phyloP scores from a whole-genome alignment of 37 sponge, comb jelly and placozoan species.

The Amphimedon queenslandica region DNA sequence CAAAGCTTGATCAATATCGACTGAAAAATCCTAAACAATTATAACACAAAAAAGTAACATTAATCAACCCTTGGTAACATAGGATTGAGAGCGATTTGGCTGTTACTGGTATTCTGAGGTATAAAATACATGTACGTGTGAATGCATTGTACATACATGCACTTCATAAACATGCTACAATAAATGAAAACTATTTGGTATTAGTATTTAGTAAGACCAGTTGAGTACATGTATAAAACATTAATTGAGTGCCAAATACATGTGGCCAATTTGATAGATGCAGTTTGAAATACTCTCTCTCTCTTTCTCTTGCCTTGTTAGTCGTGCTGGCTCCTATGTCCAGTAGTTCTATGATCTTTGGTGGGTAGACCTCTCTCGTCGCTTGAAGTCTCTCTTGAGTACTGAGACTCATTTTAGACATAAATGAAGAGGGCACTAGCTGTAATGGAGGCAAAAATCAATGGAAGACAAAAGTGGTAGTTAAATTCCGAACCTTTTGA shows the following conservation, averaged over 20 bases:
- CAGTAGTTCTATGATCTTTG: conserved; percentile 83
- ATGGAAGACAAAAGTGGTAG: background rate
- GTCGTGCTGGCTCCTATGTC: conserved; percentile 78
- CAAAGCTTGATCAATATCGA: conserved; percentile 81
- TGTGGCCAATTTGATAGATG: no score
- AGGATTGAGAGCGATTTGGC: no score
- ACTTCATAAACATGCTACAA: no score
- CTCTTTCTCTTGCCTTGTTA: conserved; percentile 56
- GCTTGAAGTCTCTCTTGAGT: conserved; percentile 73
- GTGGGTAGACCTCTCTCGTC: conserved; percentile 55
- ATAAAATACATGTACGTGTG: no score
- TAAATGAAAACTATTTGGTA: no score
- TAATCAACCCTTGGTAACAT: no score
- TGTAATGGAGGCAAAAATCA: conserved; percentile 1
- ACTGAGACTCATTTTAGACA: conserved; percentile 62
- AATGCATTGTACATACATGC: no score
- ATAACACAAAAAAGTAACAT: no score
- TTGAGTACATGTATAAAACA: no score
- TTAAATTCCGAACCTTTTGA: conserved; percentile 10
- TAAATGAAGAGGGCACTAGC: conserved; percentile 77
- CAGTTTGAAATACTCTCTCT: background rate
- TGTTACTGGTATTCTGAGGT: no score
- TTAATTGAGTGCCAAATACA: no score
- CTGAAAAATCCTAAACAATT: conserved; percentile 51
- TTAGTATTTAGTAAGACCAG: no score